Evolutionary conservation across 2,113 vertebrate species (phyloP).

Genomic region (Theristicus caerulescens): DNA sequence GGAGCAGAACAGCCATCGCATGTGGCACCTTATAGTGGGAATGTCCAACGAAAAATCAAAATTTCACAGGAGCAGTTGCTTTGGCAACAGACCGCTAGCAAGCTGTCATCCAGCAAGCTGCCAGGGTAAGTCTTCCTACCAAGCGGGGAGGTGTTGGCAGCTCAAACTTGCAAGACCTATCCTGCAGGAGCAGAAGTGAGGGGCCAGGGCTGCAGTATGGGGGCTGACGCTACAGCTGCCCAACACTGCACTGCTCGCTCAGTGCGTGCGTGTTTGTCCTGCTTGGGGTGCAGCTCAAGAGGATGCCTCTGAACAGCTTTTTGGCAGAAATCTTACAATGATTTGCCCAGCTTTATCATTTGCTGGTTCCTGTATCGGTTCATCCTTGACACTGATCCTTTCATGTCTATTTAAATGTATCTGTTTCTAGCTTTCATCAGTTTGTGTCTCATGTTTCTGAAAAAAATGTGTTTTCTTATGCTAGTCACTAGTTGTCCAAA

Average conservation of each 20-base stretch:
- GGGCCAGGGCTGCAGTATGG: not conserved
- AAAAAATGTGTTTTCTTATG: not conserved
- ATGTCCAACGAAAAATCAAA: constrained; percentile 11
- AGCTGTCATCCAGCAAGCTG: constrained; percentile 35
- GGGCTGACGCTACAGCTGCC: not conserved
- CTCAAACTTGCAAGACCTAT: not conserved
- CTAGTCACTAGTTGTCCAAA: not conserved
- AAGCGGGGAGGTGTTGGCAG: constrained; percentile 9
- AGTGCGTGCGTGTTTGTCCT: accelerated
- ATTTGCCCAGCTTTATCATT: constrained; percentile 23
- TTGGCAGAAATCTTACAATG: not conserved
- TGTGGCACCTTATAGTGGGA: not conserved
- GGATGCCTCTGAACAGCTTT: constrained; percentile 1
- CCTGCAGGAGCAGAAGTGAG: not conserved
- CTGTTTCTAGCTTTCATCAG: constrained; percentile 1
- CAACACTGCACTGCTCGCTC: not conserved
- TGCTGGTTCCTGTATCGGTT: not conserved
- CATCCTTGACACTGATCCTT: not conserved
- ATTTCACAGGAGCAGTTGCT: not conserved
- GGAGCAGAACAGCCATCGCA: not conserved
- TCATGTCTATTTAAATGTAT: not conserved
- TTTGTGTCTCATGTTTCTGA: not conserved
- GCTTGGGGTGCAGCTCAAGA: not conserved
- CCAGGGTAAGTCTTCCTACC: not conserved
- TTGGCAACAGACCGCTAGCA: constrained; percentile 4